Evolutionary conservation across 2,113 vertebrate genomes (phyloP).

Genomic region (Corvus moneduloides): DNA sequence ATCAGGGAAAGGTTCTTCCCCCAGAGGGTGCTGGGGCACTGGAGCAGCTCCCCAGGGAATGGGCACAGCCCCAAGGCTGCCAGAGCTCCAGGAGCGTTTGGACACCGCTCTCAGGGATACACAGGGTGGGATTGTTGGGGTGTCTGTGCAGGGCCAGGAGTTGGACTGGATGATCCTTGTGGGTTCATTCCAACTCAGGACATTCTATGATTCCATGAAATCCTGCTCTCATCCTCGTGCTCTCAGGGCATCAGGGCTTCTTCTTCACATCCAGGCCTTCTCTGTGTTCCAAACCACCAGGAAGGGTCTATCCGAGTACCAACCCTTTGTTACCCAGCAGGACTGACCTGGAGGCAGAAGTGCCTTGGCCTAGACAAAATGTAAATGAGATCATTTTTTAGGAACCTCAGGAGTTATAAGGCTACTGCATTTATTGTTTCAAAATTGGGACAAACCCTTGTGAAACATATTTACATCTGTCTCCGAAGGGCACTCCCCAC

Average conservation of each 20-base stretch:
- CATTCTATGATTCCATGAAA: background rate
- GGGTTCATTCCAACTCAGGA: background rate
- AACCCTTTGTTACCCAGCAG: background rate
- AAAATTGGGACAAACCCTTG: background rate
- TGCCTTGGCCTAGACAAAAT: background rate
- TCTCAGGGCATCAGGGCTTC: background rate
- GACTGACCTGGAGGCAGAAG: background rate
- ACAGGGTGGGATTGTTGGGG: background rate
- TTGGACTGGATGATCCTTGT: background rate
- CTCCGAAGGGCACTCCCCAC: background rate
- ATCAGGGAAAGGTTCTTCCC: background rate
- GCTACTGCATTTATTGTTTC: background rate
- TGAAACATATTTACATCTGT: background rate
- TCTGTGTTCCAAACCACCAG: too few relatives aligned
- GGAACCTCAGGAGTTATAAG: background rate
- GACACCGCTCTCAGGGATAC: fast-evolving
- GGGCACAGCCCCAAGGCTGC: fast-evolving
- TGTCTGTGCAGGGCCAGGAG: background rate
- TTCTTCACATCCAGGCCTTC: background rate
- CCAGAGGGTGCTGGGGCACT: background rate
- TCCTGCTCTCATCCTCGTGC: fast-evolving
- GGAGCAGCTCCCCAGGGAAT: background rate
- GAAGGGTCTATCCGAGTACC: background rate
- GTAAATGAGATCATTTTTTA: background rate
- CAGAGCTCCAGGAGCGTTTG: fast-evolving